Evolutionary conservation across 35 echinoderm and acorn worm genomes (phyloP).

Genomic region (Heliocidaris erythrogramma): DNA sequence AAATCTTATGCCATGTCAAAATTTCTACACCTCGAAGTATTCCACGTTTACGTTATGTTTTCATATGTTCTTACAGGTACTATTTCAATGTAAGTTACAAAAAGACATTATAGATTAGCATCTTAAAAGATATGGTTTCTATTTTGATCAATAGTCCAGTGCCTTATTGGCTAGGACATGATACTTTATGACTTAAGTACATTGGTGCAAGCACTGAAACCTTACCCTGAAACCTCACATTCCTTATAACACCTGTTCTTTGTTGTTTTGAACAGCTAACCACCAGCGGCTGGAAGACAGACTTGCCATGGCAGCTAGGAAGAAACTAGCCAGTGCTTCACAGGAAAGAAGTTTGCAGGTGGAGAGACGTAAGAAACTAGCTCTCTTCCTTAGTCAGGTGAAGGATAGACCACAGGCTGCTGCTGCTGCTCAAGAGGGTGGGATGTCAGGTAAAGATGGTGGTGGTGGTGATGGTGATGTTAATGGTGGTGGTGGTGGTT

Average conservation of each 20-base stretch:
- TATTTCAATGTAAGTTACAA: too few relatives aligned
- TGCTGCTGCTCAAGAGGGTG: slow-evolving; percentile 48
- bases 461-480: not conserved
- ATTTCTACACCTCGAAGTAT: too few relatives aligned
- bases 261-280: not conserved
- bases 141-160: too few relatives aligned
- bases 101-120: too few relatives aligned
- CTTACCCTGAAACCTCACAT: too few relatives aligned
- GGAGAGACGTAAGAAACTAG: slow-evolving; percentile 88
- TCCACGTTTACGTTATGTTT: too few relatives aligned
- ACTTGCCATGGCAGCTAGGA: slow-evolving; percentile 72
- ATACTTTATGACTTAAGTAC: too few relatives aligned
- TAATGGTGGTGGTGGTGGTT: not conserved
- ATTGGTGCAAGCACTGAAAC: too few relatives aligned
- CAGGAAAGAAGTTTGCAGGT: slow-evolving; percentile 88
- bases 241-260: not conserved
- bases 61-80: too few relatives aligned
- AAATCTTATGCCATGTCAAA: too few relatives aligned
- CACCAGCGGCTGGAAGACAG: slow-evolving; percentile 74
- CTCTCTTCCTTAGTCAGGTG: slow-evolving; percentile 83
- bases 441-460: slow-evolving; percentile 20
- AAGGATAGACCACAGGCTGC: slow-evolving; percentile 78
- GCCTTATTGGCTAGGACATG: too few relatives aligned
- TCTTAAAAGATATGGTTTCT: too few relatives aligned
- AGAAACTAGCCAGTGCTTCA: slow-evolving; percentile 80